phyloP scores from a whole-genome alignment of 2,113 vertebrate species.

The Ciconia stormi region DNA sequence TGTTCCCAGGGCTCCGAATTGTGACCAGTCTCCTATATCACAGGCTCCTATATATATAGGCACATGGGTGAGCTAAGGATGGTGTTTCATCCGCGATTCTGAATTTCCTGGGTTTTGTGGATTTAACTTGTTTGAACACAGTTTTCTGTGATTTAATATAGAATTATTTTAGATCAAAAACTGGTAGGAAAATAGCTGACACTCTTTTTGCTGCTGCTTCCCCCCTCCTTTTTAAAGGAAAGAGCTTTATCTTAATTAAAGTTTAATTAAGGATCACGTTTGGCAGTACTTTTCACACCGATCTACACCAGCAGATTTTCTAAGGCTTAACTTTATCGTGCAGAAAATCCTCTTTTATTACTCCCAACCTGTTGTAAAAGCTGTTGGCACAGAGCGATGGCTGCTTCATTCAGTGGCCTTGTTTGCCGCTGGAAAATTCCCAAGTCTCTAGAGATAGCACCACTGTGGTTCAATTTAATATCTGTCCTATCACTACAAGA shows the following conservation, averaged over 20 bases:
- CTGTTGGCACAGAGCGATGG: slow-evolving; percentile 95
- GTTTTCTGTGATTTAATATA: slow-evolving; percentile 74
- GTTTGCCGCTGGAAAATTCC: slow-evolving; percentile 99
- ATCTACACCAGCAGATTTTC: slow-evolving; percentile 99
- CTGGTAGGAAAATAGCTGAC: slow-evolving; percentile 75
- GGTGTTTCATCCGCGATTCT: not conserved
- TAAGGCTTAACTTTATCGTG: slow-evolving; percentile 99
- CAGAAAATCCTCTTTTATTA: slow-evolving; percentile 99
- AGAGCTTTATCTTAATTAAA: slow-evolving; percentile 99
- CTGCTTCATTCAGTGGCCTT: slow-evolving; percentile 95
- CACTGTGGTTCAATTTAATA: slow-evolving; percentile 99
- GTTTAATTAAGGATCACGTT: slow-evolving; percentile 99
- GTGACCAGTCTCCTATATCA: not conserved
- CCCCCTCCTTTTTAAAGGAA: slow-evolving; percentile 76
- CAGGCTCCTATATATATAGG: not conserved
- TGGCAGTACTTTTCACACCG: slow-evolving; percentile 99
- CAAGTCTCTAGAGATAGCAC: slow-evolving; percentile 94
- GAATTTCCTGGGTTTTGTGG: slow-evolving; percentile 56
- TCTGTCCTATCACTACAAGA: slow-evolving; percentile 98
- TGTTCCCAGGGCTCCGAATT: not conserved
- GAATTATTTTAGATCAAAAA: slow-evolving; percentile 75
- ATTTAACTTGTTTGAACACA: slow-evolving; percentile 73
- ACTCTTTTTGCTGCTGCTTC: slow-evolving; percentile 80
- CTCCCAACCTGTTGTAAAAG: slow-evolving; percentile 99
- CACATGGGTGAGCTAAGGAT: not conserved